phyloP scores from a whole-genome alignment of 1,140 invertebrate species.

The Grapholita molesta region DNA sequence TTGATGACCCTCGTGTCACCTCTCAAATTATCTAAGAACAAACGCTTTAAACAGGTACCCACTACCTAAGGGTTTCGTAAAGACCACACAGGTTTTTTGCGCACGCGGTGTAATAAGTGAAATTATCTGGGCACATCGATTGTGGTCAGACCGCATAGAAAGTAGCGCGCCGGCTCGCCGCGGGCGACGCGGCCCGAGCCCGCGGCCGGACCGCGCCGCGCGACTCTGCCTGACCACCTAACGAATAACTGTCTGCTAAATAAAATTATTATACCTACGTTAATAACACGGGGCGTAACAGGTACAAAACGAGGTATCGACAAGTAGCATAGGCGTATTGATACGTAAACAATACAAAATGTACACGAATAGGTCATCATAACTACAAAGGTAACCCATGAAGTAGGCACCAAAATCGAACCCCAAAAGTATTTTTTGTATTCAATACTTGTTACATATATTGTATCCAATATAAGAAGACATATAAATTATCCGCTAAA shows the following conservation, averaged over 20 bases:
- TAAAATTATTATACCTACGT: neutral
- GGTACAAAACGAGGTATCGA: no score
- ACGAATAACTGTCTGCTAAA: neutral
- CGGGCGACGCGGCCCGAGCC: neutral
- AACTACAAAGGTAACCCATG: no score
- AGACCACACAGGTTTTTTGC: conserved; percentile 16
- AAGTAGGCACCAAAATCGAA: no score
- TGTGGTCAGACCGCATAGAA: conserved; percentile 18
- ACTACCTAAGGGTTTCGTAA: neutral
- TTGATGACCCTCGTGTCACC: neutral
- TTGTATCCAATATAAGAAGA: no score
- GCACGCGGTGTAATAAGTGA: conserved; percentile 16
- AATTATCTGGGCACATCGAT: conserved; percentile 17
- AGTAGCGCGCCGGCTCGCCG: conserved; percentile 15
- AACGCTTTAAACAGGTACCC: neutral
- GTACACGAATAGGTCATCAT: no score
- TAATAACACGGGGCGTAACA: no score
- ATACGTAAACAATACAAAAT: no score
- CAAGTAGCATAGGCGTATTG: no score
- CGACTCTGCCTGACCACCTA: neutral
- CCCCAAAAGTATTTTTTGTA: no score
- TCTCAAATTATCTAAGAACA: neutral
- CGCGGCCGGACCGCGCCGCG: neutral
- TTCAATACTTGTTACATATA: no score
- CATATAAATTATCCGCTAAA: neutral